Evolutionary conservation across 2,113 vertebrate species (phyloP), one percentile per base, ranked within the genome.

Genomic region (Casuarius casuarius): DNA sequence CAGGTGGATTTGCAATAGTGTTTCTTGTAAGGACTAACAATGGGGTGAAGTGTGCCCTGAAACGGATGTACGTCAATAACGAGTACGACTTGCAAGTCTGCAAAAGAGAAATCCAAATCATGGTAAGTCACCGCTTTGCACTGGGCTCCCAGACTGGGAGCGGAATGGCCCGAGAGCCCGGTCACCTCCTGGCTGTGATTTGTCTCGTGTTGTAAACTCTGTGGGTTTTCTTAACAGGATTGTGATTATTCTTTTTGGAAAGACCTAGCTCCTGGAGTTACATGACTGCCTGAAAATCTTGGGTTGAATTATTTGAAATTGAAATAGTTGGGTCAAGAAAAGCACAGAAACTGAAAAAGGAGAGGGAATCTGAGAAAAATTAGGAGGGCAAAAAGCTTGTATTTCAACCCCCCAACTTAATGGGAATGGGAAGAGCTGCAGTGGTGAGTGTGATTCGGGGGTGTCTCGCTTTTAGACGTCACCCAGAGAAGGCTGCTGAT

Each of bases 1-100:
- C 75, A 99, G 99, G 99, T 92, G 99, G 99, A 75, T 99, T 99
- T 97, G 99, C 99, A 9, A 99, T 99, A 6, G 99, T 99, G 31
- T 99, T 99, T 96, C 98, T 99, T 83, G 99, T 99, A 90, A 99
- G 98, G 89, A 99, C 99, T 22, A 99, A 99, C 98, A 99, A 99
- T 89, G 99, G 99, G 29, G 92, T 99, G 90, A 99, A 99, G 38
- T 99, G 99, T 95, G 99, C 99, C 84, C 98, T 99, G 68, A 99
- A 99, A 98, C 98, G 99, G 92, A 99, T 99, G 99, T 99, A 99
- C 12, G 99, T 99, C 97, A 99, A 99, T 96, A 99, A 99, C 3
- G 99, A 99, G 92, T 98, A 99, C 2, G 99, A 99, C 96, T 97
- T 99, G 87, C 98, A 99, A 90, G 98, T 99, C 96, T 99, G 99